Base-by-base conservation (phyloP, 53 echinoderm and acorn worm genomes). In the Apostichopus leukothele region DNA sequence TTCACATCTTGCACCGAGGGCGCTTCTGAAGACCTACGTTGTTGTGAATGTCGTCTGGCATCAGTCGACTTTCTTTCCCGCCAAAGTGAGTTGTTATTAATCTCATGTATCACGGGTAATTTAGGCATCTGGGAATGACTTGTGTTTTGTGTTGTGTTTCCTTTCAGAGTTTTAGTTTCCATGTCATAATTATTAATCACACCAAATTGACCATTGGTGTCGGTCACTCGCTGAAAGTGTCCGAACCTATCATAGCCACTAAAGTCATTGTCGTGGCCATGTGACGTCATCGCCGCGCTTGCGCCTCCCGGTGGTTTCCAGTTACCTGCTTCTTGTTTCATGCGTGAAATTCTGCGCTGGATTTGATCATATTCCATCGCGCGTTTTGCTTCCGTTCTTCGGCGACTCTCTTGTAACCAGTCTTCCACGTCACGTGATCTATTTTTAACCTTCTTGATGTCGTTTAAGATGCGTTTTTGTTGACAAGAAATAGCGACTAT, bases 381-480 rank as follows among this genome's bases (percentile, higher is more conserved):
- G 9, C 84, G 60, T 57, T 61, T 84, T 4, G 57, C 84, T 60
- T 59, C 84, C 1, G 55, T 84, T 12, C 84, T 25, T 60, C 23
- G 53, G 26, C 55, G 53, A 39, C 84, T 84, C 16, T 84, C 84
- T 84, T 84, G 22, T 57, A 84, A 84, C 84, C 84, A 84, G 7
- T 57, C 60, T 11, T 84, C 84, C 22, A 84, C 84, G 57, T 60
- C 84, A 61, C 84, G 60, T 61, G 84, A 84, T 11, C 67, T 53
- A 9, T 84, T 84, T 16, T 84, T 60, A 60, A 84, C 84, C 9
- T 84, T 84, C 39, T 84, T 20, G 22, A 61, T 61, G 60, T 84
- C 84, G 20, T 84, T 84, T 18, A 84, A 11, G 39, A 84, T 66
- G 10, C 67, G 84, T 39, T 84, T 84, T 60, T 84, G 84, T 84